phyloP scores from a whole-genome alignment of 2,888 invertebrate species.

The Eurytoma californica region DNA sequence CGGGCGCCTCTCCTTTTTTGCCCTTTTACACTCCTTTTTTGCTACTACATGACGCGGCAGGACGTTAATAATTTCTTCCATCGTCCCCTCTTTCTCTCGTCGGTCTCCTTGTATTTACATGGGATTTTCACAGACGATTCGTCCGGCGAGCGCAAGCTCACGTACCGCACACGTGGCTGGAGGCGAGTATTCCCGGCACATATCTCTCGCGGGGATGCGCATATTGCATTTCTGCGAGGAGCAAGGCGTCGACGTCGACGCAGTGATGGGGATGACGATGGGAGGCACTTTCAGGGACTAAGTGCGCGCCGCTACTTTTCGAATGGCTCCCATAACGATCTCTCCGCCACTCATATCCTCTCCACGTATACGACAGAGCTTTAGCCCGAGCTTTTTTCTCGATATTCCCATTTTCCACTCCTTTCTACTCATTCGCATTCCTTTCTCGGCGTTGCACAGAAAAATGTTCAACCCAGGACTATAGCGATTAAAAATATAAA shows the following conservation, averaged over 20 bases:
- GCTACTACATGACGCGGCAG: background rate
- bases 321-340: constrained; percentile 37
- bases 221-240: constrained; percentile 62
- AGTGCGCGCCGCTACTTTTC: constrained; percentile 56
- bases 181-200: constrained; percentile 59
- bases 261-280: background rate
- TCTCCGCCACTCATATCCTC: background rate
- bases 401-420: background rate
- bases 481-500: too few species aligned
- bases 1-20: constrained; percentile 1
- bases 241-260: background rate
- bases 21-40: background rate
- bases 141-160: background rate
- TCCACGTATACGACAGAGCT: background rate
- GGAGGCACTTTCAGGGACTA: constrained; percentile 57
- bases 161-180: background rate
- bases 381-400: background rate
- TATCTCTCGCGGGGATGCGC: constrained; percentile 56
- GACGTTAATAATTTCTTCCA: constrained; percentile 13
- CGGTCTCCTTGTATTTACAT: constrained; percentile 10
- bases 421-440: background rate
- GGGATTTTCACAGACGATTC: constrained; percentile 33
- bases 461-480: too few species aligned
- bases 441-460: too few species aligned
- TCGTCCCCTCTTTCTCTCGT: background rate